Percentiles rank a stretch among this genome's conserved stretches.
phyloP scores from a whole-genome alignment of 2,888 invertebrate species.

The Aphrophora alni region DNA sequence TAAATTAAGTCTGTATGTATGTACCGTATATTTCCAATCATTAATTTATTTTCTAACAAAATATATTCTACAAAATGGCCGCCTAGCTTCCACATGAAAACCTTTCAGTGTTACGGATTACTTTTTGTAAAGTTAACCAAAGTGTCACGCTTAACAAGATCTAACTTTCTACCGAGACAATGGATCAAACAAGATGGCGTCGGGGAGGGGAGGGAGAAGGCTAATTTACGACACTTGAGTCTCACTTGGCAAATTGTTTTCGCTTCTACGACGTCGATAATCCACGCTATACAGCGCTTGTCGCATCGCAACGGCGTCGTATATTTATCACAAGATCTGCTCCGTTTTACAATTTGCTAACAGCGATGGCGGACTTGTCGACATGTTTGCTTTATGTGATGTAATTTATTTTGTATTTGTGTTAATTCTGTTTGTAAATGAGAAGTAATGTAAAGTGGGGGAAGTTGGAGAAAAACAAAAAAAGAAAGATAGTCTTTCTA shows the following conservation, averaged over 20 bases:
- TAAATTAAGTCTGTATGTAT: no score
- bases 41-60: no score
- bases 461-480: no score
- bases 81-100: no score
- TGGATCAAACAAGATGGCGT: not conserved
- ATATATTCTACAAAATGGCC: no score
- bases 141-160: not conserved
- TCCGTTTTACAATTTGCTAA: not conserved
- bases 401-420: no score
- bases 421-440: no score
- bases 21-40: no score
- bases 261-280: conserved; percentile 6
- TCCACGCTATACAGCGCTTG: conserved; percentile 8
- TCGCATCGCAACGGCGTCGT: no score
- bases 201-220: not conserved
- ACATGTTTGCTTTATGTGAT: not conserved
- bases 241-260: conserved; percentile 34
- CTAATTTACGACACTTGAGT: conserved; percentile 34
- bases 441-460: no score
- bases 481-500: no score
- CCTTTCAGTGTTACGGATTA: no score
- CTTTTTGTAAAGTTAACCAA: not conserved
- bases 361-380: not conserved
- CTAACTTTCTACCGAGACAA: not conserved
- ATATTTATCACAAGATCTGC: not conserved